Evolutionary conservation across 2,113 vertebrate genomes (phyloP), one percentile per base, ranked within the genome.

Genomic region (Romanogobio albipinnatus): DNA sequence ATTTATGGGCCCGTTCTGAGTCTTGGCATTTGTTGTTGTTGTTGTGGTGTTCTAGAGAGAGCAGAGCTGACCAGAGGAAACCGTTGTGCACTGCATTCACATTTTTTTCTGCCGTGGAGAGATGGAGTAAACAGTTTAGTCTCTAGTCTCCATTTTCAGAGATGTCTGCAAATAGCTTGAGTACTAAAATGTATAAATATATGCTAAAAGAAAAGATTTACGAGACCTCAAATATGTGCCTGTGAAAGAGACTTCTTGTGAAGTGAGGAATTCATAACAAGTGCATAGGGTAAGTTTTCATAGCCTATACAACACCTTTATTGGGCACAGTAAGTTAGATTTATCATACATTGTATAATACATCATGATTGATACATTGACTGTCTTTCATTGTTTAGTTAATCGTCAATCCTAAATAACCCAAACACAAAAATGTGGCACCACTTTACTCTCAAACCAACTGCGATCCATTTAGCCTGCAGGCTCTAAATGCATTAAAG

Each of bases 41-140:
- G 56, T 82, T 45, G 51, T 84, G 82, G 61, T 70, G 84, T 86
- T 78, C 58, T 84, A 53, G 47, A 86, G 76, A 74, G 81, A 61
- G 64, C 33, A n/a, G 62, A 76, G 45, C 80, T 83, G 80, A 82
- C 84, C 85, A 84, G 71, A 88, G 76, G 56, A 56, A 86, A 62
- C 13, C 39, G 24, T 74, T 17, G 22, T 29, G 70, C 76, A 45
- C 39, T 39, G 39, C 39, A 39, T 71, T 56, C 76, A 66, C 70
- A 82, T 85, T 82, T 71, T 70, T 85, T 70, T 85, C 26, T 56
- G 64, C 77, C 61, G 78, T 70, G 74, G 79, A 77, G 70, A 64
- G 84, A 61, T 24, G 76, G 61, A 5, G 47, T 77, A 88, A 84
- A 84, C 80, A 74, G 59, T 86, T 76, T 86, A 82, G 81, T 81